These are phyloP conservation scores for Nebria ingens DNA, from an alignment of 1,140 invertebrate species.

Conservation along the genomic window DNA sequence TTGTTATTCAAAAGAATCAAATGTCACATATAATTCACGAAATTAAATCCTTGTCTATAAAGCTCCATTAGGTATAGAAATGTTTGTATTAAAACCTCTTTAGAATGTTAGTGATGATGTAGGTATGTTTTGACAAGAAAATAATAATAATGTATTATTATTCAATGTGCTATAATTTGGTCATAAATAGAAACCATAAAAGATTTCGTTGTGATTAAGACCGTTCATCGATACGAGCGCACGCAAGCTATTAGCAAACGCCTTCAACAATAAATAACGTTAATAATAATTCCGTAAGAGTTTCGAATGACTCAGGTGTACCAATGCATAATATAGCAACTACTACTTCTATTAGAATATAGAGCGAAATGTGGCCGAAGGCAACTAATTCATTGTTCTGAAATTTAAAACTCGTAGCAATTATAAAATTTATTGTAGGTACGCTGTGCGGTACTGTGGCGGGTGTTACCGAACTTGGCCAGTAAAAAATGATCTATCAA, in stretches of 20 bases:
- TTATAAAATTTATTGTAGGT: conserved; percentile 1
- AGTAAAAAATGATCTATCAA: neutral
- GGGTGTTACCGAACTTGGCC: neutral
- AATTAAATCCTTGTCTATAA: too few relatives aligned
- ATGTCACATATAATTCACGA: too few relatives aligned
- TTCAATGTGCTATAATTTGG: too few relatives aligned
- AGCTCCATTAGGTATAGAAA: too few relatives aligned
- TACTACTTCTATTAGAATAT: neutral
- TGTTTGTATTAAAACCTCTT: too few relatives aligned
- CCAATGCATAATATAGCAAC: neutral
- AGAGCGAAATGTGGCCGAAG: neutral
- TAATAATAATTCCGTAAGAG: neutral
- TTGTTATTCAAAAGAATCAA: too few relatives aligned
- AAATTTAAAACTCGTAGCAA: conserved; percentile 7
- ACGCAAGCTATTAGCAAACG: neutral
- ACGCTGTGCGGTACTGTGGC: neutral
- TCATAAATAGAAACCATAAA: too few relatives aligned
- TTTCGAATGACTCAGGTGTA: conserved; percentile 3
- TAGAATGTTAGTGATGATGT: too few relatives aligned
- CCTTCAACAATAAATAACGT: conserved; percentile 3
- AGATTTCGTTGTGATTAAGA: too few relatives aligned
- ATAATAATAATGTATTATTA: too few relatives aligned
- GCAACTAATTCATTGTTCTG: neutral
- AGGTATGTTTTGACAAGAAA: too few relatives aligned
- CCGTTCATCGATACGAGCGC: neutral